These are phyloP conservation scores for Tridacna gigas DNA, from an alignment of 2,888 invertebrate species.

Conservation along the genomic window DNA sequence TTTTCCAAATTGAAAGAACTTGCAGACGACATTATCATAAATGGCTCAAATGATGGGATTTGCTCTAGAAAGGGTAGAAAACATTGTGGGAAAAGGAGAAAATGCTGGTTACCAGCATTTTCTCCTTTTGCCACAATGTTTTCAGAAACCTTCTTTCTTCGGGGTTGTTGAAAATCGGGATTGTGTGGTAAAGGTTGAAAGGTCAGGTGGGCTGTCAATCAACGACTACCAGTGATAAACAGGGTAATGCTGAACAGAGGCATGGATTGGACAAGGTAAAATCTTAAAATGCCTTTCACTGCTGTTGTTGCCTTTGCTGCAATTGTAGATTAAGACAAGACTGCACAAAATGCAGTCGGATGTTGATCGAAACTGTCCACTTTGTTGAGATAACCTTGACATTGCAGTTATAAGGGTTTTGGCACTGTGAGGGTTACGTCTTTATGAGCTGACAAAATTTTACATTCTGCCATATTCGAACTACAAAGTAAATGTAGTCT, in stretches of 20 bases:
- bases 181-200: neutral
- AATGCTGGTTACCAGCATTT: neutral
- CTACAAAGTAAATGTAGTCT: no score
- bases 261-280: conserved; percentile 1
- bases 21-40: no score
- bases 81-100: neutral
- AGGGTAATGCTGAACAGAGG: conserved; percentile 12
- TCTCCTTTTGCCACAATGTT: neutral
- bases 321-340: no score
- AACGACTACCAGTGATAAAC: neutral
- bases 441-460: neutral
- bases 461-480: no score
- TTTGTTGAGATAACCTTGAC: neutral
- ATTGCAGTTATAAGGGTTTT: neutral
- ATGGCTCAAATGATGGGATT: no score
- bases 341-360: no score
- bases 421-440: neutral
- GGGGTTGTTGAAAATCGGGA: neutral
- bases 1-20: no score
- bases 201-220: conserved; percentile 18
- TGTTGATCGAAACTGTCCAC: no score
- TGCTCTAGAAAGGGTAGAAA: neutral
- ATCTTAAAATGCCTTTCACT: no score
- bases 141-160: neutral
- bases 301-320: no score